Percentiles rank a stretch among this genome's conserved stretches.
These are phyloP conservation scores for Eremophila alpestris DNA, from an alignment of 2,797 vertebrate species.

Conservation along the genomic window DNA sequence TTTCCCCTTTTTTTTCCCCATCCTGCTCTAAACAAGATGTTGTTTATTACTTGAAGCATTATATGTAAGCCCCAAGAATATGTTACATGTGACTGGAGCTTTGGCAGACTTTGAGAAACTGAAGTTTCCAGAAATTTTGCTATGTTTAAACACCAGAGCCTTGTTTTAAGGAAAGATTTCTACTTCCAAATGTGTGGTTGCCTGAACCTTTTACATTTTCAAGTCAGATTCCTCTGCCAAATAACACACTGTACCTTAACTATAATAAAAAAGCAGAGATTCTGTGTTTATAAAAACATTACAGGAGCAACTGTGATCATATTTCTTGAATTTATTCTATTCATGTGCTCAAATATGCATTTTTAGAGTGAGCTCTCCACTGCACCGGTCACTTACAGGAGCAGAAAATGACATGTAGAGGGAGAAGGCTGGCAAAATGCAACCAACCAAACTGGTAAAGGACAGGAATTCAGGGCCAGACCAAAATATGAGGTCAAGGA, in stretches of 20 bases:
- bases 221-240: constrained; percentile 80
- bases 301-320: constrained; percentile 74
- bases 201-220: constrained; percentile 83
- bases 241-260: constrained; percentile 84
- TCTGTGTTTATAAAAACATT: constrained; percentile 75
- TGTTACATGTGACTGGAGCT: constrained; percentile 80
- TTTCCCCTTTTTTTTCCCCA: constrained; percentile 36
- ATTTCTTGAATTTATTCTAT: constrained; percentile 74
- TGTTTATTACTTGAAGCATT: constrained; percentile 82
- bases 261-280: constrained; percentile 75
- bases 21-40: constrained; percentile 79
- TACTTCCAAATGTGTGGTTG: constrained; percentile 84
- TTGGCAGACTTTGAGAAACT: constrained; percentile 78
- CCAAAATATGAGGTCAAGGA: constrained; percentile 78
- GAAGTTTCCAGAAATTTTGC: constrained; percentile 83
- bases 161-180: constrained; percentile 83
- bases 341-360: constrained; percentile 59
- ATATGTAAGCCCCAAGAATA: constrained; percentile 80
- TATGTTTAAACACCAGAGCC: constrained; percentile 80
- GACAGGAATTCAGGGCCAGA: constrained; percentile 72
- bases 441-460: constrained; percentile 70
- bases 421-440: constrained; percentile 56
- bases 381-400: constrained; percentile 61
- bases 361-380: constrained; percentile 56
- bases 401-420: constrained; percentile 70